Evolutionary conservation across 2,797 vertebrate species (phyloP).

Genomic region (Euthynnus affinis): DNA sequence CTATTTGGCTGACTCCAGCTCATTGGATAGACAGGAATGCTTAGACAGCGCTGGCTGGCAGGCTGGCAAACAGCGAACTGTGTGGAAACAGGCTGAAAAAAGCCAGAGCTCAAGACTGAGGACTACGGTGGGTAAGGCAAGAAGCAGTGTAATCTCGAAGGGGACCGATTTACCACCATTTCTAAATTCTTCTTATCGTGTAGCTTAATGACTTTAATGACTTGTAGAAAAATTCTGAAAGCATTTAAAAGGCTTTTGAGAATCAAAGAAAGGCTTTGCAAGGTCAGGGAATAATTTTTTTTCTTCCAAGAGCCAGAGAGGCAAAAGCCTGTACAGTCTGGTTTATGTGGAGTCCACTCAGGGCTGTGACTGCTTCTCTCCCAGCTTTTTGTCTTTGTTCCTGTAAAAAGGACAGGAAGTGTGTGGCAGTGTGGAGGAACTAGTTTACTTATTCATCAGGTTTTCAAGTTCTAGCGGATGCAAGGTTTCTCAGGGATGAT

Average conservation of each 20-base stretch:
- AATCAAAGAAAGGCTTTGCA: conserved; percentile 58
- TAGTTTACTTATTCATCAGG: conserved; percentile 84
- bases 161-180: conserved; percentile 54
- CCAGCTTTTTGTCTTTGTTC: conserved; percentile 67
- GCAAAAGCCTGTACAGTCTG: conserved; percentile 26
- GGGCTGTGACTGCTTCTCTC: conserved; percentile 42
- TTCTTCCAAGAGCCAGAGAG: not conserved
- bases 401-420: conserved; percentile 73
- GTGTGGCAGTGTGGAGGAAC: conserved; percentile 70
- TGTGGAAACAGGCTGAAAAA: conserved; percentile 37
- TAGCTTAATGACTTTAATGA: conserved; percentile 75
- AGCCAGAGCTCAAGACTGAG: conserved; percentile 18
- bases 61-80: conserved; percentile 30
- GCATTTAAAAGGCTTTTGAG: conserved; percentile 53
- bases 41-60: conserved; percentile 58
- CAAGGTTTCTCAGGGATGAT: conserved; percentile 79
- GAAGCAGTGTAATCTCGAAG: conserved; percentile 40
- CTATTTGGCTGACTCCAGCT: conserved; percentile 78
- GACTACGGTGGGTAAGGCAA: conserved; percentile 22
- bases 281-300: conserved; percentile 51
- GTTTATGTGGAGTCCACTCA: conserved; percentile 53
- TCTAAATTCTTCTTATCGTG: conserved; percentile 61
- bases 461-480: conserved; percentile 73
- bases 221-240: conserved; percentile 58
- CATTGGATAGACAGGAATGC: conserved; percentile 69